Evolutionary conservation across 1,140 invertebrate species (phyloP).

Genomic region (Alviniconcha marisindica): DNA sequence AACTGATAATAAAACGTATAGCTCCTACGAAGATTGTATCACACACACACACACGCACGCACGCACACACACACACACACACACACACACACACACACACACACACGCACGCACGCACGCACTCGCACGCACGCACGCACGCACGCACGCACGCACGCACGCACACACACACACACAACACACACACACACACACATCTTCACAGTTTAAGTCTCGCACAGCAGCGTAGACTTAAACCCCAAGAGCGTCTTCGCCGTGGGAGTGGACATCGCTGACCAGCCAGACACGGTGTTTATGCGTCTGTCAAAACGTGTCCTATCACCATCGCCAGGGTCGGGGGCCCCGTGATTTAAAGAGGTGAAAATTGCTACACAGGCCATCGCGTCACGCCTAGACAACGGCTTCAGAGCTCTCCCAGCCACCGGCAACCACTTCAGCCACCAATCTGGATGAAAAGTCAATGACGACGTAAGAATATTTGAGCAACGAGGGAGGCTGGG

Average conservation of each 20-base stretch:
- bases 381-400: no score
- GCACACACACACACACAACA: not conserved
- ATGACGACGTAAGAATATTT: no score
- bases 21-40: not conserved
- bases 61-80: not conserved
- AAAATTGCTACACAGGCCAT: no score
- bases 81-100: not conserved
- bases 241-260: not conserved
- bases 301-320: not conserved
- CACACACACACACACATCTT: no score
- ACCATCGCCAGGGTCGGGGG: not conserved
- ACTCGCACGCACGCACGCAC: not conserved
- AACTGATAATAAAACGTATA: not conserved
- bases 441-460: no score
- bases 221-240: no score
- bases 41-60: not conserved
- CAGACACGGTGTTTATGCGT: not conserved
- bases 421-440: no score
- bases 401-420: no score
- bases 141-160: not conserved
- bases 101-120: not conserved
- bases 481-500: no score
- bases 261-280: not conserved
- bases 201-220: no score
- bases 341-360: not conserved